Base-by-base conservation (phyloP, 2,888 invertebrate species). In the Ochropacha duplaris region DNA sequence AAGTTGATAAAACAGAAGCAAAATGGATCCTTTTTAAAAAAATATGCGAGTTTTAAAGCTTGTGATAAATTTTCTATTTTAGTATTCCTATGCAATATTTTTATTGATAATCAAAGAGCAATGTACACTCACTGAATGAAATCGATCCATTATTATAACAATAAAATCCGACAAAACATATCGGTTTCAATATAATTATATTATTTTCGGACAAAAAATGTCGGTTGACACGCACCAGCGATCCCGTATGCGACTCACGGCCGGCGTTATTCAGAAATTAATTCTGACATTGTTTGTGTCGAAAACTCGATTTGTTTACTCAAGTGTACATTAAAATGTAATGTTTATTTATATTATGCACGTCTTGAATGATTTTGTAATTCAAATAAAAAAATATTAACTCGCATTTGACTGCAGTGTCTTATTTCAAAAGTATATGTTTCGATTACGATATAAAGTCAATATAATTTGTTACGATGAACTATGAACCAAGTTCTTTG, bases 181-280 rank as follows among this genome's bases (percentile, higher is more conserved):
- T 87, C 84, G 62, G 71, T 82, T 84, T 73, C 83, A 64, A 64
- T 74, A 74, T 76, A 44, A 44, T 76, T 71, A 75, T 76, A 67
- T 71, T 84, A 80, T 83, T 84, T 84, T 78, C 57, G 66, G 70
- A 76, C 71, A 81, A 86, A 86, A 84, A 85, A 80, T 73, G 44
- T 79, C 74, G 81, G 77, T 70, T 78, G 78, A 66, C 76, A 74
- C 68, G 76, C 73, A 65, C 72, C 73, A 68, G 58, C 62, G 70
- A 65, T 63, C 73, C 69, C 67, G 59, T 68, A 44, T 44, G 44
- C 44, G 19, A 65, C 70, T 60, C 69, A 71, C 69, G 66, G 65
- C 62, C 61, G 64, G 62, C 16, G 19, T 36, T 44, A 19, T 44
- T 44, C 65, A 60, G 56, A 67, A 71, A 75, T 66, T 62, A 62